phyloP scores from a whole-genome alignment of 2,888 invertebrate species.

The Lampropteryx suffumata region DNA sequence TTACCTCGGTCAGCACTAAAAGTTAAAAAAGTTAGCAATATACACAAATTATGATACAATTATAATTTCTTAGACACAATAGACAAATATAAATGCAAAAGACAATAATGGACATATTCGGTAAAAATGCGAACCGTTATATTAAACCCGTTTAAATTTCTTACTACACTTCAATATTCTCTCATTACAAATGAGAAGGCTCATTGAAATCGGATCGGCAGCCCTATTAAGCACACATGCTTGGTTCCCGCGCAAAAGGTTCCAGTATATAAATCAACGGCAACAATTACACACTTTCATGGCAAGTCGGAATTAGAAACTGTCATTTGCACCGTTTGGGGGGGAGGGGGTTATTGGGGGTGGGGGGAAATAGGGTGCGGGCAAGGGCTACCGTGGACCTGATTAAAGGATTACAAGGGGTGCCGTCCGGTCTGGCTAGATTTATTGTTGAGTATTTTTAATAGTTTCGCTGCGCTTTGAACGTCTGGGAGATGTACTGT shows the following conservation, averaged over 20 bases:
- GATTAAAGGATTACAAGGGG: slow-evolving; percentile 81
- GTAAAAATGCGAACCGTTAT: background rate
- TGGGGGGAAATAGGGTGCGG: slow-evolving; percentile 78
- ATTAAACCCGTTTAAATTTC: background rate
- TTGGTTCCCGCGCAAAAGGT: slow-evolving; percentile 64
- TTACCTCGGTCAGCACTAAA: too few species aligned
- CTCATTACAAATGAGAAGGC: slow-evolving; percentile 27
- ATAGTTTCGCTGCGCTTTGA: slow-evolving; percentile 52
- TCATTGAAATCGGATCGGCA: slow-evolving; percentile 35
- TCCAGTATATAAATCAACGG: slow-evolving; percentile 80
- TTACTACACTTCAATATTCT: slow-evolving; percentile 32
- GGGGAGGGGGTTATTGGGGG: slow-evolving; percentile 48
- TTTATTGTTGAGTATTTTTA: slow-evolving; percentile 80
- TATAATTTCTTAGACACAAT: too few species aligned
- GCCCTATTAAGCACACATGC: slow-evolving; percentile 57
- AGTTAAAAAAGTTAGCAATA: too few species aligned
- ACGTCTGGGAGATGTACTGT: background rate
- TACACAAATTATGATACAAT: too few species aligned
- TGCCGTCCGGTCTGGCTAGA: slow-evolving; percentile 80
- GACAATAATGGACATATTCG: too few species aligned
- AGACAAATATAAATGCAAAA: too few species aligned
- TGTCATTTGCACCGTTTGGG: slow-evolving; percentile 83
- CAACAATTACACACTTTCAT: slow-evolving; percentile 84
- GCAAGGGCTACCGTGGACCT: slow-evolving; percentile 79
- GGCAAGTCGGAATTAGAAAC: slow-evolving; percentile 84